Percentiles rank a stretch among this genome's conserved stretches.
These are phyloP conservation scores for Magallana gigas DNA, from an alignment of 1,140 invertebrate genomes.

Conservation along the genomic window DNA sequence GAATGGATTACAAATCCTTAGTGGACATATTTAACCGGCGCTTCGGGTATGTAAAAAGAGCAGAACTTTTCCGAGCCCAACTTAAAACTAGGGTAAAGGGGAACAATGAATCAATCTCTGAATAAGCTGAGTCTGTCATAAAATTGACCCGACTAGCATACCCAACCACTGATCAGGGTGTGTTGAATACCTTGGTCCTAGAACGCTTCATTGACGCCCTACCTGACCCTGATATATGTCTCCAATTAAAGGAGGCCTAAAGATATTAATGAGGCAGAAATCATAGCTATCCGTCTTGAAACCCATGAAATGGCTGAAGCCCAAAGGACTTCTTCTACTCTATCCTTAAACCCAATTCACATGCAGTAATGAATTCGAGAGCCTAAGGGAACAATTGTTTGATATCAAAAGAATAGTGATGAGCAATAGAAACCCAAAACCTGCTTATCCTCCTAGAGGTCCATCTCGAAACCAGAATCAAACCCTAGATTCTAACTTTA, in stretches of 20 bases:
- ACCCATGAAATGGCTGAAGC: slow-evolving; percentile 21
- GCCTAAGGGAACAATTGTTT: too few species aligned
- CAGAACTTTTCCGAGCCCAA: slow-evolving; percentile 41
- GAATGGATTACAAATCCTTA: slow-evolving; percentile 20
- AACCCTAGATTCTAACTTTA: too few species aligned
- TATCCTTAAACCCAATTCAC: neutral
- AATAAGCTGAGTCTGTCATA: slow-evolving; percentile 46
- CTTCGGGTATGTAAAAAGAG: slow-evolving; percentile 27
- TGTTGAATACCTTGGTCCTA: neutral
- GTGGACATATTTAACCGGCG: slow-evolving; percentile 38
- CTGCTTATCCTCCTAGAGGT: too few species aligned
- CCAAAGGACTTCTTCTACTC: slow-evolving; percentile 11
- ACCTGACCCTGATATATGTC: slow-evolving; percentile 32
- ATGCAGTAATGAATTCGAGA: too few species aligned
- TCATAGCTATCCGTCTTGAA: slow-evolving; percentile 39
- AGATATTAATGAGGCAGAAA: slow-evolving; percentile 40
- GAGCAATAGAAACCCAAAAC: too few species aligned
- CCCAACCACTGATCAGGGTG: neutral
- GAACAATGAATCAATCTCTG: slow-evolving; percentile 13
- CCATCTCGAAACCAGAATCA: too few species aligned
- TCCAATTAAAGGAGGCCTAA: slow-evolving; percentile 36
- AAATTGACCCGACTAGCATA: slow-evolving; percentile 49
- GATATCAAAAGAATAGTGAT: too few species aligned
- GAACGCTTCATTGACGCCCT: slow-evolving; percentile 51
- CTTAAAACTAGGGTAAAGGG: slow-evolving; percentile 36